Base-by-base conservation (phyloP, 2,888 invertebrate genomes). In the Hecatera dysodea region DNA sequence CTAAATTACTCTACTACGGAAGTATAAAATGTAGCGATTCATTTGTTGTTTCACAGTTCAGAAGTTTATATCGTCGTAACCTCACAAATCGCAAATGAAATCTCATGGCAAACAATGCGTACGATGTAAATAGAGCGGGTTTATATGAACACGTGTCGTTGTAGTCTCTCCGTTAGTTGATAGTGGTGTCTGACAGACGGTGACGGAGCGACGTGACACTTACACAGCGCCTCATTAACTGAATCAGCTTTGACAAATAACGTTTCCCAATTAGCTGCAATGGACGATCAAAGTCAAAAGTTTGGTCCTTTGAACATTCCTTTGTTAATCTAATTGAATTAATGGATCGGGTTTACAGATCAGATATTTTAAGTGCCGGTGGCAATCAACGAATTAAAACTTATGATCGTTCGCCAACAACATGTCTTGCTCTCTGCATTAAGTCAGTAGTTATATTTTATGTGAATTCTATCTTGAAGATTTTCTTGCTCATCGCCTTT, bases 201-300 rank as follows among this genome's bases (percentile, higher is more conserved):
- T 61, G 60, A 67, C 61, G 61, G 65, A 67, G 65, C 72, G 72
- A 67, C 77, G 70, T 69, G 68, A 66, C 79, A 62, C 73, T 76
- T 67, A 76, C 83, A 71, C 69, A 75, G 78, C 78, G 85, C 71
- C 74, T 85, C 84, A 85, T 85, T 85, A 81, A 82, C 78, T 64
- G 75, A 80, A 84, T 82, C 85, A 75, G 78, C 84, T 85, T 83
- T 85, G 85, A 85, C 85, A 85, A 85, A 85, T 85, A 85, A 83
- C 82, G 77, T 85, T 85, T 85, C 73, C 82, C 85, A 85, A 85
- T 85, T 85, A 83, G 78, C 68, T 82, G 81, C 82, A 81, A 85
- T 85, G 82, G 85, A 82, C 85, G 82, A 85, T 85, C 85, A 82
- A 85, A 85, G 84, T 83, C 77, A 82, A 78, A 83, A 85, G 80